A percentile compares a stretch with the other conserved stretches of the same genome.
These are phyloP conservation scores for Eristalis arbustorum DNA, from an alignment of 2,888 invertebrate genomes.

Conservation along the genomic window DNA sequence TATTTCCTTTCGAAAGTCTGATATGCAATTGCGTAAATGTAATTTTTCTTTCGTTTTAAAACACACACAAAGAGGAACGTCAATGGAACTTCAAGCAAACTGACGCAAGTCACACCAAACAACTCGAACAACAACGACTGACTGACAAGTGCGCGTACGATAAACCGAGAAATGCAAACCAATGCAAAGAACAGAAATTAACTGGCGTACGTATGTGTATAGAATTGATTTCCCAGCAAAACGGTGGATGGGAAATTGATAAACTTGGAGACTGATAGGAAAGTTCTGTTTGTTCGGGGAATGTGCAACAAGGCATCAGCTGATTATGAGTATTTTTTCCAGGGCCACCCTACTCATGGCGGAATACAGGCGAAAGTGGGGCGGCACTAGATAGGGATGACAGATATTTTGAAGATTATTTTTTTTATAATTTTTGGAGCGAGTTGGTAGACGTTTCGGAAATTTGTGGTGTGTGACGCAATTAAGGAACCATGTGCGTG, in stretches of 20 bases:
- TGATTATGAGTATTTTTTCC: too few species aligned
- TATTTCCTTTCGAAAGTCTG: background rate
- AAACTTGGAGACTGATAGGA: background rate
- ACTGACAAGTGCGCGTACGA: background rate
- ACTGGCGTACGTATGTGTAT: background rate
- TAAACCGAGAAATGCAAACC: background rate
- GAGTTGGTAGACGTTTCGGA: too few species aligned
- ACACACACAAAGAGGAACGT: constrained; percentile 45
- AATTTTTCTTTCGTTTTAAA: background rate
- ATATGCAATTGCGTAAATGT: constrained; percentile 17
- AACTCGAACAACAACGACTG: background rate
- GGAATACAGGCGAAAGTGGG: too few species aligned
- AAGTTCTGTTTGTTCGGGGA: background rate
- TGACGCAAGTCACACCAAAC: background rate
- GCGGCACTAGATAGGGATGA: too few species aligned
- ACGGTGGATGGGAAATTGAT: background rate
- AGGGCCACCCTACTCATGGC: too few species aligned
- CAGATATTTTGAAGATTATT: too few species aligned
- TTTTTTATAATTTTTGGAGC: too few species aligned
- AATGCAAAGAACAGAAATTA: background rate
- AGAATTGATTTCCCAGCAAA: background rate
- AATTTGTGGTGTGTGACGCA: too few species aligned
- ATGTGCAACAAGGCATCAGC: background rate
- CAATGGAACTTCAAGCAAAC: background rate
- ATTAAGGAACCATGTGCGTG: too few species aligned